Base-by-base conservation (phyloP, 1,140 invertebrate genomes). In the Linepithema humile region DNA sequence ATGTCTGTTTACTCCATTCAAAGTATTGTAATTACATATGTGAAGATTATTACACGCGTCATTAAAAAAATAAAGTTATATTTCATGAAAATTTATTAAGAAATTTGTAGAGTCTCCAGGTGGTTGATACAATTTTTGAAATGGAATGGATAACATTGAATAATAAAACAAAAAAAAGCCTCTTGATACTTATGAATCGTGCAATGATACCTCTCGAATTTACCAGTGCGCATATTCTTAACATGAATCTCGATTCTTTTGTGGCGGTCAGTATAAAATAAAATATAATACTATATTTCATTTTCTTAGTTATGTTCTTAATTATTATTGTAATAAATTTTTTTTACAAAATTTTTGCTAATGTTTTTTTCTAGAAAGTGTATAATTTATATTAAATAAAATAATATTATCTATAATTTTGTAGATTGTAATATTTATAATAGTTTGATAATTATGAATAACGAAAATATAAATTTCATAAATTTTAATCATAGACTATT, bases 221-320 rank as follows among this genome's bases (percentile, higher is more conserved):
- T n/a, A 84, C 70, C 9, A 86, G 80, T n/a, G 77, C 65, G 1
- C 32, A 74, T 2, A 20, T 91, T 0, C 12, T 88, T 0, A 69
- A 45, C 5, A 23, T 91, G n/a, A 86, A 87, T 20, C 72, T 89
- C 0, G 60, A 89, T 3, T 83, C 89, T 43, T 91, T 89, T 29
- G 72, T 83, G 17, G 72, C 55, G 17, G 90, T 90, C 7, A 55
- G 84, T 89, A 83, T 9, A 75, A 35, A 43, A 12, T 10, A 0
- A 9, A 60, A 3, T 7, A 60, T 3, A n/a, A 59, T 17, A 59
- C 26, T 12, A 10, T 23, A 53, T 53, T 55, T 55, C 3, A 23
- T 55, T 9, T 9, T 45, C 43, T 45, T 45, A 45, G 15, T 45
- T 10, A 9, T 10, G 15, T 45, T 9, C 15, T 9, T 45, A 12